Evolutionary conservation across 1,140 invertebrate genomes (phyloP), one percentile per base, ranked within the genome.

Genomic region (Linepithema humile): DNA sequence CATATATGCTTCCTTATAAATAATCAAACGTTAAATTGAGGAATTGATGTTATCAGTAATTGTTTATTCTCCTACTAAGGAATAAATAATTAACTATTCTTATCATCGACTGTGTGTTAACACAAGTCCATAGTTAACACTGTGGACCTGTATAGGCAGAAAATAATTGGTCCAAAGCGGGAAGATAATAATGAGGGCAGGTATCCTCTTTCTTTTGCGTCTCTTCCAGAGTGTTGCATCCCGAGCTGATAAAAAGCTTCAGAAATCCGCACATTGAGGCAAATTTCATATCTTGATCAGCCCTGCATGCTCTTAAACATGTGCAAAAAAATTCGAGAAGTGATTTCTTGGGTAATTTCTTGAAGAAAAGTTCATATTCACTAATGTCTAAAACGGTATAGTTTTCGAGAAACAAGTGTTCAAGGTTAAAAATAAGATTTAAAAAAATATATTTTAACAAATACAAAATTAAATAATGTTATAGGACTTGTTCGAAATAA

Each of bases 211-310:
- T 3, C n/a, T 50, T 6, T n/a, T 29, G n/a, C 23, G 87, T 65
- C 0, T 85, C 15, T 4, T 88, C 26, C 10, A 89, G 20, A 1
- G 9, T 80, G 4, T 87, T 29, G 0, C 10, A 0, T 26, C 88
- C 87, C 0, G 85, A 53, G 0, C 15, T 38, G 10, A 89, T 87
- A 3, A 89, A 40, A 10, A 89, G 62, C 0, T 85, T 89, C 17
- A 95, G 93, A 82, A 96, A 96, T 9, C 95, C 95, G 2, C 93
- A 94, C 2, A 92, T 82, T 3, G 91, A 93, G 0, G 94, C 96
- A 29, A 96, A 95, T 40, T 92, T 93, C 9, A 96, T 92, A 72
- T 96, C 96, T 87, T 95, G 93, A 20, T 95, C 93, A n/a, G 95
- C 92, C 91, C 95, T 95, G 53, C 60, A 75, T 48, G 17, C n/a